Evolutionary conservation across 2,797 vertebrate genomes (phyloP).

Genomic region (Falco rusticolus): DNA sequence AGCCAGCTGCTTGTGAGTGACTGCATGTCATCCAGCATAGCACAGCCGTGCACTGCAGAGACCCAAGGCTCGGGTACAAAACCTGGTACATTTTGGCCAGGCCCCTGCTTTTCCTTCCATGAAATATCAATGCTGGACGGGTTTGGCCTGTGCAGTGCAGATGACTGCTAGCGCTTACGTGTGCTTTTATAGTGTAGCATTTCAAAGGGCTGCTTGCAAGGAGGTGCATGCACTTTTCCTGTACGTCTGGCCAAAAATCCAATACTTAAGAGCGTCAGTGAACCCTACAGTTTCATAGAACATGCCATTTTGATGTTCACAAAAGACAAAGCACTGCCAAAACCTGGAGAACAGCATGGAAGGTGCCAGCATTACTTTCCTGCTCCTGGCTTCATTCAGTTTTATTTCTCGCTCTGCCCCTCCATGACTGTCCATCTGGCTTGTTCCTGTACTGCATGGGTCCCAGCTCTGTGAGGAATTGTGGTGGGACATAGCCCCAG

Average conservation of each 20-base stretch:
- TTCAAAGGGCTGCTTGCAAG: slow-evolving; percentile 42
- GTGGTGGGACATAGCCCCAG: not conserved
- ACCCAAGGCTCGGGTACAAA: rapidly evolving
- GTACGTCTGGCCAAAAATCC: slow-evolving; percentile 53
- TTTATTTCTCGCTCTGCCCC: not conserved
- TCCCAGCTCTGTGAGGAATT: not conserved
- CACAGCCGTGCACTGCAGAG: rapidly evolving
- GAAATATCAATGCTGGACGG: not conserved
- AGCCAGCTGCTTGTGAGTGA: not conserved
- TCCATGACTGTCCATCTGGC: rapidly evolving
- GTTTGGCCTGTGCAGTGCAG: not conserved
- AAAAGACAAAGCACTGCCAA: not conserved
- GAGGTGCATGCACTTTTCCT: slow-evolving; percentile 48
- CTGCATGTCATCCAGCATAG: rapidly evolving
- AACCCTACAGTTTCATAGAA: not conserved
- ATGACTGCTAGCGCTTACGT: not conserved
- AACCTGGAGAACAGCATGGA: not conserved
- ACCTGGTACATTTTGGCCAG: not conserved
- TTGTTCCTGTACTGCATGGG: rapidly evolving
- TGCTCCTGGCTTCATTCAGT: not conserved
- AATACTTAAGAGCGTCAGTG: not conserved
- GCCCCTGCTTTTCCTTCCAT: not conserved
- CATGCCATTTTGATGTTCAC: not conserved
- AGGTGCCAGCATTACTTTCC: not conserved
- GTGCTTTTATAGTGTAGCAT: slow-evolving; percentile 25